Conservation (phyloP, 2,888 invertebrate species). For the Heliconius erato region DNA sequence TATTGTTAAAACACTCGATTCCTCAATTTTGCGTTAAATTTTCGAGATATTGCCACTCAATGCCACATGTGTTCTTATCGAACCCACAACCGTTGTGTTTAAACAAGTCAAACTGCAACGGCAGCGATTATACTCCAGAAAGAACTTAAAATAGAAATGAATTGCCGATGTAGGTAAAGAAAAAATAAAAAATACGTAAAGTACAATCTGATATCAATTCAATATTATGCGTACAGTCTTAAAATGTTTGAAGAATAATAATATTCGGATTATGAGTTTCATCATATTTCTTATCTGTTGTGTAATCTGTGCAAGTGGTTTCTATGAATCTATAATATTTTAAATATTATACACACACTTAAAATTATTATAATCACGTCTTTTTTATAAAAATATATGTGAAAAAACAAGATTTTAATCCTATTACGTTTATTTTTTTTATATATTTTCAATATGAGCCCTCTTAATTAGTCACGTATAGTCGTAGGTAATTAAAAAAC, state of each 20-base stretch:
- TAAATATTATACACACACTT: background rate
- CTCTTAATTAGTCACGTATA: background rate
- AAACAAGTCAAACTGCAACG: background rate
- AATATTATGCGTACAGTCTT: too few relatives aligned
- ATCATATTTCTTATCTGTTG: background rate
- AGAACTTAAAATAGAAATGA: too few relatives aligned
- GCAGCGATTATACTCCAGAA: background rate
- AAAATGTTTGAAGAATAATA: background rate
- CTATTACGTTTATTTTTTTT: background rate
- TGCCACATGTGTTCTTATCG: background rate
- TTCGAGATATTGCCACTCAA: too few relatives aligned
- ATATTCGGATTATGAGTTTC: background rate
- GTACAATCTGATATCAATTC: too few relatives aligned
- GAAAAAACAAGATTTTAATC: background rate
- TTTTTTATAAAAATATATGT: background rate
- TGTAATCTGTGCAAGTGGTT: background rate
- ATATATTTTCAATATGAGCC: background rate
- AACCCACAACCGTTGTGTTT: background rate
- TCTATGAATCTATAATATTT: background rate
- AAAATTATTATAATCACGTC: background rate
- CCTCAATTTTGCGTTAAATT: background rate
- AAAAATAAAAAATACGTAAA: too few relatives aligned
- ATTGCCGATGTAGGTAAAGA: too few relatives aligned
- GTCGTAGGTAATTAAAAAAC: constrained; percentile 9
- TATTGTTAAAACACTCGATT: background rate